Evolutionary conservation across 2,888 invertebrate genomes (phyloP), one percentile per base, ranked within the genome.

Genomic region (Lymantria dispar): DNA sequence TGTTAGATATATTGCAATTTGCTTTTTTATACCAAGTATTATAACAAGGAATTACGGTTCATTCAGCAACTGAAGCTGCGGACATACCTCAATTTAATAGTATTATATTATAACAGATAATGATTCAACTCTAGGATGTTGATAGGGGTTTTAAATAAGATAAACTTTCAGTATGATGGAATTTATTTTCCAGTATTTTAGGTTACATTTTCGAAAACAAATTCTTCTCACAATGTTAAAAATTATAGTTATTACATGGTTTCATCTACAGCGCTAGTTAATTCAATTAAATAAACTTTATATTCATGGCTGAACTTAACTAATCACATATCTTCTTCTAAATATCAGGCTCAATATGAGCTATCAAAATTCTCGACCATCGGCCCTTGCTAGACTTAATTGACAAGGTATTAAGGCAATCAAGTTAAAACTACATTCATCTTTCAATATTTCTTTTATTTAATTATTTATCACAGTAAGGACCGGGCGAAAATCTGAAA

Each of bases 291-390:
- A 80, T 59, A 73, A 76, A 67, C 68, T 69, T 60, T 61, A 74
- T 74, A 78, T 73, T 78, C 77, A 87, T 87, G 87, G 89, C 87
- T 85, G 79, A 74, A 78, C 84, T 83, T 73, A 79, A 68, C 80
- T 87, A 88, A 53, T 58, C 72, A 76, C 80, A 33, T 81, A 83
- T 83, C 51, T 74, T 81, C 81, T 72, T 78, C 82, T 80, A 83
- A 85, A 84, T 85, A 87, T 83, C 81, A 73, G 78, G 87, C 90
- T 90, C 90, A 89, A 90, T 89, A 89, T 90, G 90, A 90, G 90
- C 90, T 83, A 89, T 85, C 74, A 77, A 76, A 77, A 83, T 87
- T 87, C 80, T 86, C 89, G 77, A 77, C 87, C 82, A 48, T 51
- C 81, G 83, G 85, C 76, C 88, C 83, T 80, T 81, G 76, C 77